These are phyloP conservation scores for Silvanus unidentatus DNA, from an alignment of 2,888 invertebrate genomes.

Conservation along the genomic window DNA sequence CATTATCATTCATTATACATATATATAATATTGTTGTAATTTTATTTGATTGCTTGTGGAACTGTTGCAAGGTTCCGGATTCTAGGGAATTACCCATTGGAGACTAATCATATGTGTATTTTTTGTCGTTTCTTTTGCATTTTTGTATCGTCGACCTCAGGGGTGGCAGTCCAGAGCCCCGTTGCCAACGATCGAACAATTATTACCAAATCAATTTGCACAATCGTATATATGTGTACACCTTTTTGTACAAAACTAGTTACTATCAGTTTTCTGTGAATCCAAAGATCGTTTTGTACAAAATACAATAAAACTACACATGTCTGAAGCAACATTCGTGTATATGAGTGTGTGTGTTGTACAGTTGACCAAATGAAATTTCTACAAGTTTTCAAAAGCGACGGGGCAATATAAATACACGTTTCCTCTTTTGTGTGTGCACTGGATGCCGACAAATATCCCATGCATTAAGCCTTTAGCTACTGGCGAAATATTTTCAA, in stretches of 20 bases:
- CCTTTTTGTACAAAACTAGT: too few species aligned
- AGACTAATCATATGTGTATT: too few species aligned
- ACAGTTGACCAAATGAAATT: background rate
- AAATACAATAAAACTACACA: conserved; percentile 1
- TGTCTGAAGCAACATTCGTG: background rate
- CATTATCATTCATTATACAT: too few species aligned
- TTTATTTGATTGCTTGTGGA: too few species aligned
- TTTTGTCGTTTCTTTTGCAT: too few species aligned
- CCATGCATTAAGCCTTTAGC: conserved; percentile 17
- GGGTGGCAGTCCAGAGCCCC: too few species aligned
- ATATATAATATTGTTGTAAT: too few species aligned
- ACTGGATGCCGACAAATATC: conserved; percentile 1
- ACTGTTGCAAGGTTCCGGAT: too few species aligned
- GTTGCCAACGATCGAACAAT: too few species aligned
- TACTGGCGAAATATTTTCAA: conserved; percentile 33
- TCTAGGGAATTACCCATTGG: too few species aligned
- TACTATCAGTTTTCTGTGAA: background rate
- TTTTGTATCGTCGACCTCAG: too few species aligned
- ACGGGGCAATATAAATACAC: background rate
- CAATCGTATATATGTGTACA: background rate
- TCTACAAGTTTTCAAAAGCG: background rate
- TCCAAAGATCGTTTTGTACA: background rate
- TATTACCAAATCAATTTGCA: too few species aligned
- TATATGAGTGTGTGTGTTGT: background rate
- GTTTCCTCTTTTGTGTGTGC: background rate